Evolutionary conservation across 2,888 invertebrate genomes (phyloP).

Genomic region (Calliphora vomitoria): DNA sequence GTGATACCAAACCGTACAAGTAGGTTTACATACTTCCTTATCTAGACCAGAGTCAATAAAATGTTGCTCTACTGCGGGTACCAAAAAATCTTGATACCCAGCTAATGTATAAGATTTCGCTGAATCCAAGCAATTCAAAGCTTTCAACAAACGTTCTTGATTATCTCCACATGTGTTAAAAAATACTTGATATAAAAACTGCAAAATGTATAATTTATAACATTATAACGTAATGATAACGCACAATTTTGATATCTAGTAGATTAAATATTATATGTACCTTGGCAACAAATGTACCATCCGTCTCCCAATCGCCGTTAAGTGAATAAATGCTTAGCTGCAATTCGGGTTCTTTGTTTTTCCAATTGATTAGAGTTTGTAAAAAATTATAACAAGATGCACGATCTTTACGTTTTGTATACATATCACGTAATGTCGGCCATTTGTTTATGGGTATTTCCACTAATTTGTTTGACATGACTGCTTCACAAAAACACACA

Average conservation of each 20-base stretch:
- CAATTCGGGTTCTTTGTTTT: conserved; percentile 74
- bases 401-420: conserved; percentile 65
- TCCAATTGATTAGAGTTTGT: conserved; percentile 79
- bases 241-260: not conserved
- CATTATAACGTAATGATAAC: not conserved
- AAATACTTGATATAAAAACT: conserved; percentile 36
- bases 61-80: conserved; percentile 72
- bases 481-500: not conserved
- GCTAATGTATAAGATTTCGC: conserved; percentile 50
- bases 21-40: conserved; percentile 41
- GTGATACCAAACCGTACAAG: conserved; percentile 76
- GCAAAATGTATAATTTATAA: not conserved
- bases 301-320: conserved; percentile 80
- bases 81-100: conserved; percentile 75
- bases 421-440: conserved; percentile 76
- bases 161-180: conserved; percentile 79
- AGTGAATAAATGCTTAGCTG: conserved; percentile 77
- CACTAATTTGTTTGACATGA: conserved; percentile 64
- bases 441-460: conserved; percentile 74
- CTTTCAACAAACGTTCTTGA: conserved; percentile 75
- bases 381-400: conserved; percentile 76
- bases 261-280: conserved; percentile 74
- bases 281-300: conserved; percentile 82
- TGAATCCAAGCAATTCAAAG: conserved; percentile 76
- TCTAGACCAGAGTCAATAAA: conserved; percentile 64